A percentile compares a stretch with the other conserved stretches of the same genome.
These are phyloP conservation scores for Drosophila orosa DNA, from an alignment of 1,140 invertebrate genomes.

Conservation along the genomic window DNA sequence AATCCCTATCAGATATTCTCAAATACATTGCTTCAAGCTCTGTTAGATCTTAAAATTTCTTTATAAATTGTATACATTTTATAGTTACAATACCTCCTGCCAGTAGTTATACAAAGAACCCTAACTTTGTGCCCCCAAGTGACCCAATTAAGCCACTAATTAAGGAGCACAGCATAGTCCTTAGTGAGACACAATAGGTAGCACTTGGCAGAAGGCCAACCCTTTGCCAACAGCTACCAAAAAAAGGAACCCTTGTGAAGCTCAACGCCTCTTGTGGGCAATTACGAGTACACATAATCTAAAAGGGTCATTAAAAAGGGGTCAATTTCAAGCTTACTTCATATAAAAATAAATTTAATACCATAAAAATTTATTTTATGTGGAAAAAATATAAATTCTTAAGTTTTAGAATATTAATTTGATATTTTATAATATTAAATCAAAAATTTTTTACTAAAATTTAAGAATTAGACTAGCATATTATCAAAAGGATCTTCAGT, in stretches of 20 bases:
- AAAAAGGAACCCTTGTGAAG: constrained; percentile 15
- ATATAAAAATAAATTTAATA: not conserved
- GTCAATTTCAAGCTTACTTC: not conserved
- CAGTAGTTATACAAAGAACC: not conserved
- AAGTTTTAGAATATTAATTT: not conserved
- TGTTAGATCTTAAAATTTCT: not conserved
- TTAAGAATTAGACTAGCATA: too few species aligned
- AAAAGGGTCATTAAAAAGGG: not conserved
- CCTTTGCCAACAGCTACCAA: constrained; percentile 4
- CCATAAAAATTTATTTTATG: not conserved
- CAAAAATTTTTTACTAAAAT: too few species aligned
- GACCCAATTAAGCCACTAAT: constrained; percentile 35
- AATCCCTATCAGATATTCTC: not conserved
- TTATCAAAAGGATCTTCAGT: not conserved
- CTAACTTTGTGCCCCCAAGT: not conserved
- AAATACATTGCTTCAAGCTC: not conserved
- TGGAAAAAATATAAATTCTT: not conserved
- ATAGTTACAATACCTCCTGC: constrained; percentile 4
- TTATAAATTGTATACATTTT: not conserved
- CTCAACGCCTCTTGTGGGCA: constrained; percentile 29
- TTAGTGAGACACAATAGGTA: constrained; percentile 12
- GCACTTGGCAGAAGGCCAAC: constrained; percentile 31
- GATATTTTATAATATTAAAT: too few species aligned
- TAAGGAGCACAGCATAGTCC: constrained; percentile 14
- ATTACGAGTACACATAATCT: not conserved